Conservation (phyloP, 37 sponge, comb jelly and placozoan species). For the Hormiphora californensis region DNA sequence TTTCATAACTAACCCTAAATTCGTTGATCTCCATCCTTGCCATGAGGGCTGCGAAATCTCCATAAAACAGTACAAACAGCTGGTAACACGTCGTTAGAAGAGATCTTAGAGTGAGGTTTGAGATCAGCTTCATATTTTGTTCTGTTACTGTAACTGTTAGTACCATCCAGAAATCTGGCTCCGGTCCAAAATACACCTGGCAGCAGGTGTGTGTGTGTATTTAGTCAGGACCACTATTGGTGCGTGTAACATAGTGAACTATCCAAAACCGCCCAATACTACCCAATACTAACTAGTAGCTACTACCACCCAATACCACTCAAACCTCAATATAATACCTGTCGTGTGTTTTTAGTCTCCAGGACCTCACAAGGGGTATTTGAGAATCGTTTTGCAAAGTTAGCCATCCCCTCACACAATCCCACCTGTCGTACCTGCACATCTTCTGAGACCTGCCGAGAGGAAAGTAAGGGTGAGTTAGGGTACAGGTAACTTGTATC, state of each 20-base stretch:
- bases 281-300: too few species aligned
- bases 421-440: constrained; percentile 74
- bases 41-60: constrained; percentile 7
- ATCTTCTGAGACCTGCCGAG: constrained; percentile 57
- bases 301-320: too few species aligned
- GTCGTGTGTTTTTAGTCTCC: constrained; percentile 27
- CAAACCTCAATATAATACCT: too few species aligned
- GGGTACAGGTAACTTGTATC: too few species aligned
- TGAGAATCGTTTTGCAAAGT: constrained; percentile 61
- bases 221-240: too few species aligned
- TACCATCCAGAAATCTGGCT: constrained; percentile 80
- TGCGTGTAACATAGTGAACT: too few species aligned
- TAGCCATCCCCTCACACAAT: constrained; percentile 74
- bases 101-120: constrained; percentile 16
- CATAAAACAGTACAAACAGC: constrained; percentile 28
- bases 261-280: too few species aligned
- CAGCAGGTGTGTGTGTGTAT: constrained; percentile 64
- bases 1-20: neutral
- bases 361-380: constrained; percentile 15
- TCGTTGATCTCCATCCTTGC: neutral
- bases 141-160: constrained; percentile 54
- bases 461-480: too few species aligned
- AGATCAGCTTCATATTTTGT: neutral
- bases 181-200: constrained; percentile 75
- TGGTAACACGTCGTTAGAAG: constrained; percentile 10